Base-by-base conservation (phyloP, 1,140 invertebrate species). In the Bemisia tabaci region DNA sequence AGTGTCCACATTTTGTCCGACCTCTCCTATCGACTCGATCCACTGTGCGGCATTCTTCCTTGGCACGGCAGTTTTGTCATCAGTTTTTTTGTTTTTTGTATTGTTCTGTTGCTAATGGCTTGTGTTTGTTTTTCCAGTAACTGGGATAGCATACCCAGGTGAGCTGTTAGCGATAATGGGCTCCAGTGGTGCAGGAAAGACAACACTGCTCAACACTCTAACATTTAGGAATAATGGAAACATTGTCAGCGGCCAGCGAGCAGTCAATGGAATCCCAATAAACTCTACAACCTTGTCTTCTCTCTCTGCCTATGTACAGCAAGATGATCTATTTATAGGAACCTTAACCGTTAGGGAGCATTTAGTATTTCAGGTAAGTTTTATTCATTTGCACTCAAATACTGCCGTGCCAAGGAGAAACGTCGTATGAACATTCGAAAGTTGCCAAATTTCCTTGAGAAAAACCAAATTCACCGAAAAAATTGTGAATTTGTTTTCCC, bases 181-280 rank as follows among this genome's bases (percentile, higher is more conserved):
- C 2, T 89, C 93, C 2, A 95, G 92, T 25, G 95, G 95, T 0
- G 91, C 95, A 0, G 95, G 96, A 2, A 99, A 98, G 80, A 96
- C 95, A 0, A 97, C 95, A 0, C 82, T 98, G 0, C 77, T 98
- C 58, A 98, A 98, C 76, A 85, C 92, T 0, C 74, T 98, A 27
- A 96, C 93, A 1, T 90, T 89, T 75, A 82, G 91, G 2, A 85
- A 87, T 0, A 76, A 81, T 2, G 79, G 82, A 5, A 85, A 86
- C 21, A 79, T 95, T 0, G 79, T 81, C 0, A 82, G 81, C 26
- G 91, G 91, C 1, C 80, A 80, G 26, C 81, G 88, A 64, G 82
- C 84, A 12, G 78, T 91, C 1, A 92, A 92, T 70, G 89, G 88
- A 2, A 79, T 82, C 66, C 84, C 83, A 25, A 82, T 89, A 1